A percentile compares a stretch with the other conserved stretches of the same genome.
phyloP scores from a whole-genome alignment of 2,797 vertebrate species.

The Parauchenoglanis ngamensis region DNA sequence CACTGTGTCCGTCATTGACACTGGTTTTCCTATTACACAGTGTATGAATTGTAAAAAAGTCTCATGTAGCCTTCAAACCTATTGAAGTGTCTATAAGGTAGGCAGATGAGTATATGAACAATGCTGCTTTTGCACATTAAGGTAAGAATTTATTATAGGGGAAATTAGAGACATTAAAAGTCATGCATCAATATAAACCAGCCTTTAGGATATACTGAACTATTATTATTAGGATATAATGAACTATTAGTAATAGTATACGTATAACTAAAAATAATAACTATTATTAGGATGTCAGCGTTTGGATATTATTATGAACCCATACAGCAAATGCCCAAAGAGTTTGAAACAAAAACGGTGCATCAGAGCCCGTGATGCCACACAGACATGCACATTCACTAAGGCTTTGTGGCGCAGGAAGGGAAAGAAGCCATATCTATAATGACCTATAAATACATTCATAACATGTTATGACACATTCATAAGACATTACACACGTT shows the following conservation, averaged over 20 bases:
- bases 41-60: not conserved
- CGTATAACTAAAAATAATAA: not conserved
- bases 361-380: constrained; percentile 45
- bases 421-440: not conserved
- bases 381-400: constrained; percentile 25
- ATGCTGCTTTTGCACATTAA: not conserved
- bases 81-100: not conserved
- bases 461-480: not conserved
- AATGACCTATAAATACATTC: not conserved
- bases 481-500: not conserved
- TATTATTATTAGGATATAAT: not conserved
- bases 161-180: not conserved
- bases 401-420: constrained; percentile 33
- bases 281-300: not conserved
- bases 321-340: constrained; percentile 11
- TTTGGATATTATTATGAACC: not conserved
- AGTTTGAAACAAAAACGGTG: not conserved
- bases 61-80: not conserved
- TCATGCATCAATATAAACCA: not conserved
- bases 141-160: no score
- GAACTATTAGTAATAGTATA: not conserved
- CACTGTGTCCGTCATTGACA: not conserved
- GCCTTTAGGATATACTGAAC: not conserved
- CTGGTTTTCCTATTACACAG: no score
- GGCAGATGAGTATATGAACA: not conserved